Conservation (phyloP, 2,888 invertebrate species). For the Omphaloscelis lunosa region DNA sequence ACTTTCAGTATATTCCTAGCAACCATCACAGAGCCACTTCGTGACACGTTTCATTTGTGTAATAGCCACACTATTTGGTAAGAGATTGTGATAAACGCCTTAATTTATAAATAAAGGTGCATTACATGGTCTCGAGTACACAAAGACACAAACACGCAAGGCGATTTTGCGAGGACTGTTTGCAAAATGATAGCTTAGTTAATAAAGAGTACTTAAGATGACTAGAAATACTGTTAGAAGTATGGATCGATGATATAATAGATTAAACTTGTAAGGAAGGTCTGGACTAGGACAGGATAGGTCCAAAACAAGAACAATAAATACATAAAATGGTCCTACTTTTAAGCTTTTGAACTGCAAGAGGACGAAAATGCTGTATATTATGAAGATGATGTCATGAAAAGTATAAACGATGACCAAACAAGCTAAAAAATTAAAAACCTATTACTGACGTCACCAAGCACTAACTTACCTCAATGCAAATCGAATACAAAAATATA, state of each 20-base stretch:
- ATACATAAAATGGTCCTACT: background rate
- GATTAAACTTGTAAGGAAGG: background rate
- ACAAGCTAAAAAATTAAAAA: conserved; percentile 19
- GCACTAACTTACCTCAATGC: conserved; percentile 45
- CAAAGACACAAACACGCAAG: conserved; percentile 24
- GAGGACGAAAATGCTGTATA: too few relatives aligned
- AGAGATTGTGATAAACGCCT: conserved; percentile 58
- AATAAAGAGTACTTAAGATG: background rate
- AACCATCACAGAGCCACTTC: conserved; percentile 39
- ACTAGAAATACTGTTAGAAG: background rate
- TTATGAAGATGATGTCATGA: background rate
- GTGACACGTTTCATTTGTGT: conserved; percentile 64
- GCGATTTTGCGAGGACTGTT: background rate
- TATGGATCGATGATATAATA: background rate
- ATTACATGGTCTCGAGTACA: conserved; percentile 21
- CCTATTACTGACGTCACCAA: conserved; percentile 12
- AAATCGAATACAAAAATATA: conserved; percentile 35
- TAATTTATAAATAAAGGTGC: conserved; percentile 52
- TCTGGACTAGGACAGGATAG: too few relatives aligned
- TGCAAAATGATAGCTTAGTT: background rate
- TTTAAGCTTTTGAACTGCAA: background rate
- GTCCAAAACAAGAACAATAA: background rate
- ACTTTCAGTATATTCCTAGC: conserved; percentile 39
- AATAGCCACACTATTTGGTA: conserved; percentile 63
- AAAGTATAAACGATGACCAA: background rate